phyloP scores from a whole-genome alignment of 2,797 vertebrate species.

The Acrossocheilus fasciatus region DNA sequence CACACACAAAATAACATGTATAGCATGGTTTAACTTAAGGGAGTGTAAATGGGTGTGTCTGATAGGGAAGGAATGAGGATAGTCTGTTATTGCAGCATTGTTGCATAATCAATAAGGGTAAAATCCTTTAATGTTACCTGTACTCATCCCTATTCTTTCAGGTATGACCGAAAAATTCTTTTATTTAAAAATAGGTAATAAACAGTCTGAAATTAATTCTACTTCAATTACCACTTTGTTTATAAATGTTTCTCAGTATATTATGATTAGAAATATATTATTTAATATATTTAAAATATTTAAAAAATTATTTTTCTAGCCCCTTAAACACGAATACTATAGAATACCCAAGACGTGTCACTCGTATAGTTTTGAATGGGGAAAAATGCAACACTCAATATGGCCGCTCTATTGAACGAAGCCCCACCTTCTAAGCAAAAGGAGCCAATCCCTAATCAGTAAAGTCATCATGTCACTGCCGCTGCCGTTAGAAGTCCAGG shows the following conservation, averaged over 20 bases:
- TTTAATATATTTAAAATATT: not conserved
- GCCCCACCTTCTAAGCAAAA: no score
- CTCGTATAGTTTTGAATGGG: no score
- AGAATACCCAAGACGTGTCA: no score
- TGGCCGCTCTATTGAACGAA: no score
- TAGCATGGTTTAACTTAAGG: not conserved
- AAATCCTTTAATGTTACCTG: not conserved
- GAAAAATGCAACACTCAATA: no score
- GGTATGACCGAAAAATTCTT: not conserved
- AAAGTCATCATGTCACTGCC: no score
- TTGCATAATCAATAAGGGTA: slow-evolving; percentile 35
- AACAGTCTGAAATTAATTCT: not conserved
- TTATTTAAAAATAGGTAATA: not conserved
- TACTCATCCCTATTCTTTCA: not conserved
- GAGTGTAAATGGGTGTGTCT: slow-evolving; percentile 8
- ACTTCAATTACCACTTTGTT: not conserved
- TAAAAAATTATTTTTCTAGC: not conserved
- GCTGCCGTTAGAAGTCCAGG: no score
- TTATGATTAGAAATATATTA: not conserved
- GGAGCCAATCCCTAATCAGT: no score
- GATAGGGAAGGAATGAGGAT: not conserved
- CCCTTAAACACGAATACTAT: not conserved
- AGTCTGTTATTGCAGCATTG: not conserved
- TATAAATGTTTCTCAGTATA: not conserved
- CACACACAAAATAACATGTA: not conserved